phyloP scores from a whole-genome alignment of 2,888 invertebrate genomes.

The Coelopa pilipes region DNA sequence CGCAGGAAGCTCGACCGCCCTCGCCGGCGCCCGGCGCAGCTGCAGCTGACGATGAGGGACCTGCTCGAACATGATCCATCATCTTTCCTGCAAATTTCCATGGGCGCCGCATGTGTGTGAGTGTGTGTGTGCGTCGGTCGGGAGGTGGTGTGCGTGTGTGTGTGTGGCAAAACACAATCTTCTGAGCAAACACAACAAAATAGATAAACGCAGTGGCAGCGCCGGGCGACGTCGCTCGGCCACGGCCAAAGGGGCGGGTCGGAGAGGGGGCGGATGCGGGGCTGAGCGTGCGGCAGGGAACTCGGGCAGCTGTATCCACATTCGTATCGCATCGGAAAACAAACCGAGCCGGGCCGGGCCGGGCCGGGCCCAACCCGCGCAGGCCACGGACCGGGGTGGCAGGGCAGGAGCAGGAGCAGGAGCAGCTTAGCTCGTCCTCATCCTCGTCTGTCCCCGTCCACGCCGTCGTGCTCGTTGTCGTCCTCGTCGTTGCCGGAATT shows the following conservation, averaged over 20 bases:
- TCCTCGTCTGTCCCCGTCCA: neutral
- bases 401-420: neutral
- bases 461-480: too few relatives aligned
- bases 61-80: constrained; percentile 41
- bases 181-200: constrained; percentile 43
- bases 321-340: constrained; percentile 37
- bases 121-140: neutral
- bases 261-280: constrained; percentile 17
- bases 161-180: constrained; percentile 39
- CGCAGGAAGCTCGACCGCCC: neutral
- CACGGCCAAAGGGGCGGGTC: neutral
- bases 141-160: constrained; percentile 6
- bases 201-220: constrained; percentile 40
- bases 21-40: constrained; percentile 8
- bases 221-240: neutral
- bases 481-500: constrained; percentile 22
- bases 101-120: neutral
- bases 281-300: constrained; percentile 24
- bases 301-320: constrained; percentile 42
- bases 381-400: neutral
- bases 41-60: constrained; percentile 36
- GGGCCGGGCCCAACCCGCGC: neutral
- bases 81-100: constrained; percentile 31
- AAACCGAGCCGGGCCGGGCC: constrained; percentile 29
- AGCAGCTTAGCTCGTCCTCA: constrained; percentile 15